These are phyloP conservation scores for Lanistes nyassanus DNA, from an alignment of 1,140 invertebrate genomes.

Conservation along the genomic window DNA sequence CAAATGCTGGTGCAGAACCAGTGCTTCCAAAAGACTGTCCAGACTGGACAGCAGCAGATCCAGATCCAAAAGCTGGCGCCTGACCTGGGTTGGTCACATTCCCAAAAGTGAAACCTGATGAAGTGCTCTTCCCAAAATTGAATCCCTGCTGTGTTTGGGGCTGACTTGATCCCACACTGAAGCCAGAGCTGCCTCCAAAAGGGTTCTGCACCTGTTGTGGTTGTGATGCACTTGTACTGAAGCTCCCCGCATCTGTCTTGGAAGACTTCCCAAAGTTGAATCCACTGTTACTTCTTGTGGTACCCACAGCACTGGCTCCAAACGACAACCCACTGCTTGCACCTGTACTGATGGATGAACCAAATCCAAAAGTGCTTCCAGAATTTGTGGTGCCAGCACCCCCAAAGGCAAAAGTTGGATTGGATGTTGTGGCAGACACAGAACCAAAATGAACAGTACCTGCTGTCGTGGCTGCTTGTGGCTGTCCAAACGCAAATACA, in stretches of 20 bases:
- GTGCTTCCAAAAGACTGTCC: neutral
- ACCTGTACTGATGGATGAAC: neutral
- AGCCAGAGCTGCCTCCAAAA: neutral
- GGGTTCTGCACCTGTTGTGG: no score
- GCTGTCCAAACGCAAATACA: neutral
- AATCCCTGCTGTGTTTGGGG: neutral
- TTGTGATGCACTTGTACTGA: no score
- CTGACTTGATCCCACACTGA: neutral
- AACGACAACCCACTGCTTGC: neutral
- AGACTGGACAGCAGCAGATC: neutral
- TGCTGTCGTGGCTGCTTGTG: neutral
- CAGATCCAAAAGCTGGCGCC: conserved; percentile 3
- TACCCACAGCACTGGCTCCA: neutral
- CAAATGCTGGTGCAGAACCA: neutral
- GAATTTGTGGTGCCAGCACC: neutral
- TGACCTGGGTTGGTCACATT: neutral
- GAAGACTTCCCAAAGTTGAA: conserved; percentile 18
- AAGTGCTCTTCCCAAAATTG: neutral
- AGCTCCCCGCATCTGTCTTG: no score
- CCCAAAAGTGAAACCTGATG: conserved; percentile 21
- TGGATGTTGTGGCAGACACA: neutral
- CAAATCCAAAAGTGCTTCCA: neutral
- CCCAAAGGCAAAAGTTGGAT: neutral
- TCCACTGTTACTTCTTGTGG: neutral
- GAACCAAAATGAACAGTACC: conserved; percentile 6